Evolutionary conservation across 1,140 invertebrate genomes (phyloP).

Genomic region (Bombus cullumanus): DNA sequence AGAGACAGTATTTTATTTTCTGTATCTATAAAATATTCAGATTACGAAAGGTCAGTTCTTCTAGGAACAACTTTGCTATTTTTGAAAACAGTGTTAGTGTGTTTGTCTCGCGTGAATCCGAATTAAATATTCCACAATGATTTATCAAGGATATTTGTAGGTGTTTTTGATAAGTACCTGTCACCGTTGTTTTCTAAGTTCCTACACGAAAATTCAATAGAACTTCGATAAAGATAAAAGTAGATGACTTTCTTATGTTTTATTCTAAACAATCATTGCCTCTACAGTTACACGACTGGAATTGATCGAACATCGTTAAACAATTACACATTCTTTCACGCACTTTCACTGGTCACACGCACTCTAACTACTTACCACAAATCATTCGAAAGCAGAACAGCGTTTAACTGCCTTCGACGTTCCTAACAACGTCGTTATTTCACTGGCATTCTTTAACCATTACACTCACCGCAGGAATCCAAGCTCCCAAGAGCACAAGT

Average conservation of each 20-base stretch:
- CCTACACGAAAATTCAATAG: no score
- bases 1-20: not conserved
- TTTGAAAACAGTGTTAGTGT: no score
- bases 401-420: not conserved
- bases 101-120: not conserved
- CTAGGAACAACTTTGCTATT: not conserved
- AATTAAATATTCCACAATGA: not conserved
- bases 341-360: not conserved
- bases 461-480: constrained; percentile 25
- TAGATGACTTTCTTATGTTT: not conserved
- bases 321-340: not conserved
- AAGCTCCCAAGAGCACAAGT: constrained; percentile 5
- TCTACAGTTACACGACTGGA: not conserved
- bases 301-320: not conserved
- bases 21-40: not conserved
- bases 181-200: no score
- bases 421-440: no score
- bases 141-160: not conserved
- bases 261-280: not conserved
- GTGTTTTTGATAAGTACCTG: no score
- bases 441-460: not conserved
- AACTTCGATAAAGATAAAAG: no score
- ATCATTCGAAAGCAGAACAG: constrained; percentile 2
- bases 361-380: not conserved
- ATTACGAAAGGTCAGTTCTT: not conserved